These are phyloP conservation scores for Oriolus oriolus DNA, from an alignment of 2,113 vertebrate species.

Conservation along the genomic window DNA sequence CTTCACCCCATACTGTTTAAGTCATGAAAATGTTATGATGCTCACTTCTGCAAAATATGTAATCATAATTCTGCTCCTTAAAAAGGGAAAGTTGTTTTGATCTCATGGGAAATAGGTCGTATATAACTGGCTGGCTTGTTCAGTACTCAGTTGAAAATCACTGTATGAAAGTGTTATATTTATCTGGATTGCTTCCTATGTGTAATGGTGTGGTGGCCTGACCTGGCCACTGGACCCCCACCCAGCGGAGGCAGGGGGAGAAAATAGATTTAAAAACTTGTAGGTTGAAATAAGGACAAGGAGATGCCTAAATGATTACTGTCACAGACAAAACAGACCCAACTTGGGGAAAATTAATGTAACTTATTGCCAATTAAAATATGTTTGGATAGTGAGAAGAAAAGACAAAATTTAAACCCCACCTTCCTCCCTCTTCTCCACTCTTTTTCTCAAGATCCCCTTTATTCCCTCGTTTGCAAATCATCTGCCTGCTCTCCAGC, in stretches of 20 bases:
- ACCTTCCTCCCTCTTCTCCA: background rate
- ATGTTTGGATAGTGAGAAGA: background rate
- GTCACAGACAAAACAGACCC: background rate
- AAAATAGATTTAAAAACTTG: background rate
- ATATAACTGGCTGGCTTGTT: background rate
- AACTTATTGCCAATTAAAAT: background rate
- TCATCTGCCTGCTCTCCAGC: accelerated
- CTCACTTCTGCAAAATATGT: background rate
- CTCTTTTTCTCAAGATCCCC: background rate
- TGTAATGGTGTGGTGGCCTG: background rate
- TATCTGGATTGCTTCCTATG: background rate
- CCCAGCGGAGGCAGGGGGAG: accelerated
- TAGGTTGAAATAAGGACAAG: background rate
- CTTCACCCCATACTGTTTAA: background rate
- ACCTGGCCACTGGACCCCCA: accelerated
- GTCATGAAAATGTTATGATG: background rate
- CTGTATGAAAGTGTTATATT: background rate
- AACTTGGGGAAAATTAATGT: background rate
- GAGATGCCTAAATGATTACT: background rate
- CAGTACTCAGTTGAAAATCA: background rate
- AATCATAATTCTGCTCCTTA: background rate
- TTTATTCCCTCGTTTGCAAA: background rate
- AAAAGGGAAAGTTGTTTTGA: background rate
- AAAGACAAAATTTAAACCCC: background rate
- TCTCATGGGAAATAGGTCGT: background rate